Base-by-base conservation (phyloP, 2,797 vertebrate genomes). In the Hephaestus fuliginosus region DNA sequence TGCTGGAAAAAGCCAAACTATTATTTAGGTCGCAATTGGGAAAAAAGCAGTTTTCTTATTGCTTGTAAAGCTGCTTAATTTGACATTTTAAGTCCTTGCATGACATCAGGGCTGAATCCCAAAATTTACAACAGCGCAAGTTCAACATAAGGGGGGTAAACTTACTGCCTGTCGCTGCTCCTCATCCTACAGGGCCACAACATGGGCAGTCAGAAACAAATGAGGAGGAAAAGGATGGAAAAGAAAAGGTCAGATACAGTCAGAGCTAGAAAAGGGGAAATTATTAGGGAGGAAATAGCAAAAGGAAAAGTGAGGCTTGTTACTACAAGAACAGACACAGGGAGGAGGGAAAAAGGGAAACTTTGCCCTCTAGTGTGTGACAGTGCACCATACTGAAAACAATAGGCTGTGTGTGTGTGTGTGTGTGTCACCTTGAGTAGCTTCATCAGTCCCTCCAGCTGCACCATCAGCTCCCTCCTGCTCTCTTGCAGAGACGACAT, bases 131-230 rank as follows among this genome's bases (percentile, higher is more conserved):
- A 43, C 51, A 63, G 10, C 8, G 13, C 36, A 39, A 74, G 70
- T 77, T 62, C 68, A 65, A 72, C 33, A 63, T 36, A 64, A 48
- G 10, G 20, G 69, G 30, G 52, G 81, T 49, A 76, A 87, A 99
- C 98, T 99, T 98, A 99, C 98, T 95, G 98, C 97, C 96, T 99
- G 98, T 77, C 97, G 98, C 89, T 98, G 98, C 68, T 99, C 98
- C 94, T 99, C 98, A 84, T 99, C 98, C 98, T 99, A 76, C 90
- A 41, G 85, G 80, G 22, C 89, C 86, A 86, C 85, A 86, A 89
- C 87, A 85, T 76, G 70, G 91, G 74, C 74, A 89, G 70, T 70
- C 20, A 85, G 88, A 94, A 92, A 95, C 83, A 91, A 70, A 92
- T 41, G 41, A 46, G 93, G 92, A 90, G 90, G 92, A 48, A 52